These are phyloP conservation scores for Vidua chalybeata DNA, from an alignment of 2,113 vertebrate genomes.

Conservation along the genomic window DNA sequence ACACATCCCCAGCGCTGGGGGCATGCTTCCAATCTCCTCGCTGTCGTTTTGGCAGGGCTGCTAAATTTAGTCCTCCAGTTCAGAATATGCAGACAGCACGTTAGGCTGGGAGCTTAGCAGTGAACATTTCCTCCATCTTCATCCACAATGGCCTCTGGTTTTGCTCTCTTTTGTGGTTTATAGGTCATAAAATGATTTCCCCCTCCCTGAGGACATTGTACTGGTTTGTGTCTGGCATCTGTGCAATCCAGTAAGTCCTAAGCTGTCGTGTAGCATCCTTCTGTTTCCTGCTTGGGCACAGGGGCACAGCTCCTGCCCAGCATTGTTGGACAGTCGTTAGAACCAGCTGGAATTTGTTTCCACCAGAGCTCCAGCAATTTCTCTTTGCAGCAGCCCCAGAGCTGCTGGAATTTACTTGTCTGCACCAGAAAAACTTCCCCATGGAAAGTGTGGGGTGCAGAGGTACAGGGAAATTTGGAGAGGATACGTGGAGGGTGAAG, in stretches of 20 bases:
- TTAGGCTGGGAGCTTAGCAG: background rate
- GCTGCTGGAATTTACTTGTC: background rate
- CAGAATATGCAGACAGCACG: background rate
- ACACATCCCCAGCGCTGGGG: background rate
- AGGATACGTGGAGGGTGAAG: background rate
- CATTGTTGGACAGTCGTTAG: background rate
- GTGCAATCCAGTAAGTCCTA: background rate
- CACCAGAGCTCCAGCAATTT: background rate
- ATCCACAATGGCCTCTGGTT: background rate
- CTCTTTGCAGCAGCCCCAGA: background rate
- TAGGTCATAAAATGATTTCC: background rate
- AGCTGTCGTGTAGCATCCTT: background rate
- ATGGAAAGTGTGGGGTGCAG: background rate
- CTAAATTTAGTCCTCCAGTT: background rate
- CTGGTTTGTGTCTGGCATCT: background rate
- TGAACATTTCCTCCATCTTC: background rate
- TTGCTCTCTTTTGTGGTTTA: background rate
- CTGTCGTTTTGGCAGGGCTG: constrained; percentile 8
- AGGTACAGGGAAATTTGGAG: background rate
- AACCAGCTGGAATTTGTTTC: background rate
- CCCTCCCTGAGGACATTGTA: background rate
- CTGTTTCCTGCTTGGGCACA: background rate
- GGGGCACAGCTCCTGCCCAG: background rate
- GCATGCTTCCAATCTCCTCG: background rate
- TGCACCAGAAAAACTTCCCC: background rate